Evolutionary conservation across 1,140 invertebrate species (phyloP).

Genomic region (Medauroidea extradentata): DNA sequence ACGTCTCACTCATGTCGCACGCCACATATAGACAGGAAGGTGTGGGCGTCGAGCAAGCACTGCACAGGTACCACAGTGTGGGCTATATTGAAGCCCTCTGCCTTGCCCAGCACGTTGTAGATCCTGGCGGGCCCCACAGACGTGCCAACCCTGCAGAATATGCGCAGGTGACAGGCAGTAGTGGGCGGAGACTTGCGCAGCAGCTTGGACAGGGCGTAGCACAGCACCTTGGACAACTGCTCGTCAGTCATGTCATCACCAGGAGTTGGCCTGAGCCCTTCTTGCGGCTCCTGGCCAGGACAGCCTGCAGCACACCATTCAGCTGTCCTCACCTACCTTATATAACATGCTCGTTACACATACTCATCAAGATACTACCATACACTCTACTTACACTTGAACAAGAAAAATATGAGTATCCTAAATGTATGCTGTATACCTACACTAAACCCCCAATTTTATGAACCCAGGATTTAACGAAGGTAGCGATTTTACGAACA

Average conservation of each 20-base stretch:
- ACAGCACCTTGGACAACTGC: constrained; percentile 61
- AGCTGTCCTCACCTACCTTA: no score
- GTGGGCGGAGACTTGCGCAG: constrained; percentile 53
- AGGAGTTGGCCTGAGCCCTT: no score
- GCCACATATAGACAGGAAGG: constrained; percentile 71
- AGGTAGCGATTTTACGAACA: no score
- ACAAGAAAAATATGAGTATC: no score
- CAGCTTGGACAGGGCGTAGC: constrained; percentile 68
- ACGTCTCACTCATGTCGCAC: constrained; percentile 55
- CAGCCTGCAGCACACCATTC: no score
- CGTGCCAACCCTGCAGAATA: constrained; percentile 67
- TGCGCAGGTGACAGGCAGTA: constrained; percentile 60
- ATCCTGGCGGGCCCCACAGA: constrained; percentile 51
- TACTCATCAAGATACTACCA: no score
- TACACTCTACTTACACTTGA: no score
- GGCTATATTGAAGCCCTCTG: constrained; percentile 53
- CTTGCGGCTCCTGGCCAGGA: no score
- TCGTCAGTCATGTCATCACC: constrained; percentile 49
- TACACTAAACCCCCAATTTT: no score
- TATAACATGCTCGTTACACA: no score
- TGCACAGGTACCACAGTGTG: constrained; percentile 71
- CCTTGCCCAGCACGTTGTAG: constrained; percentile 48
- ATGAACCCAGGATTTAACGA: no score
- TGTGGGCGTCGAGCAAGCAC: constrained; percentile 69
- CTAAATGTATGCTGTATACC: no score